Evolutionary conservation across 2,888 invertebrate genomes (phyloP).

Genomic region (Schizotus pectinicornis): DNA sequence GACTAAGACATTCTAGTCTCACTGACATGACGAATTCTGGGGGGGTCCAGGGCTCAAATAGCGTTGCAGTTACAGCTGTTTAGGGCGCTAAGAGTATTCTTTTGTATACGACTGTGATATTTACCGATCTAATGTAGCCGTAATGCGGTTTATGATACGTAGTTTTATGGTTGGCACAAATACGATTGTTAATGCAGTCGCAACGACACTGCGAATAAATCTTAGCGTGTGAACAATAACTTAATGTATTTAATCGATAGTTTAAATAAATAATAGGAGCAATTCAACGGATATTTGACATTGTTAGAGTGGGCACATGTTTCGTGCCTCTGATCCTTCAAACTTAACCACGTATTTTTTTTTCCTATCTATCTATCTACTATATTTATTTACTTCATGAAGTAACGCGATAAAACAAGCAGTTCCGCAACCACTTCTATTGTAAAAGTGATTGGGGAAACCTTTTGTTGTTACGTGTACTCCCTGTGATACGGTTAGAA

Average conservation of each 20-base stretch:
- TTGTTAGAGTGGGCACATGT: constrained; percentile 54
- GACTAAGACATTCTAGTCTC: constrained; percentile 36
- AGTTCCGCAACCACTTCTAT: neutral
- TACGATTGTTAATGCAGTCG: constrained; percentile 47
- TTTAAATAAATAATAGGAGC: constrained; percentile 35
- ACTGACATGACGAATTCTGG: constrained; percentile 26
- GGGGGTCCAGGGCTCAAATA: constrained; percentile 38
- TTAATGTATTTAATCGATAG: constrained; percentile 29
- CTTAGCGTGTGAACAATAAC: constrained; percentile 51
- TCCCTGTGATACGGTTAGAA: constrained; percentile 53
- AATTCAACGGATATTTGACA: constrained; percentile 23
- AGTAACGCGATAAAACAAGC: too few species aligned
- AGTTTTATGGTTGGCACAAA: constrained; percentile 45
- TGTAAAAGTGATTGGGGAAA: neutral
- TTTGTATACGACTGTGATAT: constrained; percentile 58
- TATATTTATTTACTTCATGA: constrained; percentile 21
- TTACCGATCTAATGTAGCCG: constrained; percentile 51
- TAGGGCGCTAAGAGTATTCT: constrained; percentile 58
- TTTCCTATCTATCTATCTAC: constrained; percentile 10
- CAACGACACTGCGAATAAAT: constrained; percentile 48
- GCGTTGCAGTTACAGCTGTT: constrained; percentile 59
- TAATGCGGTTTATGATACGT: constrained; percentile 40
- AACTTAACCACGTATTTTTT: constrained; percentile 32
- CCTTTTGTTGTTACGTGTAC: constrained; percentile 12
- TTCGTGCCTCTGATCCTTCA: constrained; percentile 40